Percentiles rank a stretch among this genome's conserved stretches.
phyloP scores from a whole-genome alignment of 2,888 invertebrate genomes.

The Nephrotoma flavescens region DNA sequence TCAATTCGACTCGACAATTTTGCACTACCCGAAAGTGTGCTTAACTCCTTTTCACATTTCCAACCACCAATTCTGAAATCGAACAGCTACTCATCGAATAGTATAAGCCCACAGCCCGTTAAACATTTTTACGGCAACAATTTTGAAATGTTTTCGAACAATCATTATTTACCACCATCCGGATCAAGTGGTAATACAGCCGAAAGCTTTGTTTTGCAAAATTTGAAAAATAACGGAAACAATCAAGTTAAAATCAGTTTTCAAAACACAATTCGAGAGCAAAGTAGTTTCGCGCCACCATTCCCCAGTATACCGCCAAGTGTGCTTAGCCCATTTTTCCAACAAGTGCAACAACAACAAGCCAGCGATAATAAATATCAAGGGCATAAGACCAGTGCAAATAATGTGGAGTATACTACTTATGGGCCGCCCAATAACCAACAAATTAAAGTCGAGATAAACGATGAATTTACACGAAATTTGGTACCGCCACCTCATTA shows the following conservation, averaged over 20 bases:
- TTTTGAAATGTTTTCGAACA: not conserved
- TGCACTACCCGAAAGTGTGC: not conserved
- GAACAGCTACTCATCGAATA: not conserved
- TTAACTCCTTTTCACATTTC: not conserved
- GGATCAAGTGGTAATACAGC: not conserved
- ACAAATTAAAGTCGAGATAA: not conserved
- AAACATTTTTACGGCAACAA: not conserved
- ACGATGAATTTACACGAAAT: constrained; percentile 5
- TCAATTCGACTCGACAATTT: constrained; percentile 1
- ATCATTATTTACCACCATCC: not conserved
- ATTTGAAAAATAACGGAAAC: not conserved
- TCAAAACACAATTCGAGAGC: not conserved
- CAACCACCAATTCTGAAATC: not conserved
- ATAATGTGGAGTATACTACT: not conserved
- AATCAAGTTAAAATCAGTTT: not conserved
- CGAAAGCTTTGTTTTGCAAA: not conserved
- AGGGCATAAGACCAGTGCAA: not conserved
- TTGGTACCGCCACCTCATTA: constrained; percentile 5
- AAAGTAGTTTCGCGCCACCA: not conserved
- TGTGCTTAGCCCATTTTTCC: constrained; percentile 11
- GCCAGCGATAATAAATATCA: constrained; percentile 5
- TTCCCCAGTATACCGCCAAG: constrained; percentile 12
- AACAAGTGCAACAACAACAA: constrained; percentile 7
- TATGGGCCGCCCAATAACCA: not conserved
- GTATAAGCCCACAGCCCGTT: not conserved